Percentiles rank a stretch among this genome's conserved stretches.
Conservation (phyloP, 2,113 vertebrate species). For the Poecilia latipinna region DNA sequence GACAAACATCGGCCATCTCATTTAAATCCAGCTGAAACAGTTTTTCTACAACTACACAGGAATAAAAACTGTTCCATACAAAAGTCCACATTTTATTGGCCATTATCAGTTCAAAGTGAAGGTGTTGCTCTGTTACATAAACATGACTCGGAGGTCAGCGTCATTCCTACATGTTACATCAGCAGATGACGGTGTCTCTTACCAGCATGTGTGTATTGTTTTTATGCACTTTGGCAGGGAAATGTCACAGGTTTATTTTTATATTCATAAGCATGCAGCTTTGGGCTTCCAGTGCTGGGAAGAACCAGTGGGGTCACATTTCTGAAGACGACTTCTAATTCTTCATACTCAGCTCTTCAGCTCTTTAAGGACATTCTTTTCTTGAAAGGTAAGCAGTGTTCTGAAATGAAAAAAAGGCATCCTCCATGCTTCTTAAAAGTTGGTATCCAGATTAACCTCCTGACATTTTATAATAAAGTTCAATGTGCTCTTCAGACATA, state of each 20-base stretch:
- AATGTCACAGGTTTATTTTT: background rate
- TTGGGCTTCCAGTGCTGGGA: conserved; percentile 28
- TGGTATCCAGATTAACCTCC: background rate
- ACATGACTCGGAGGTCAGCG: conserved; percentile 19
- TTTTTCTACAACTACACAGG: background rate
- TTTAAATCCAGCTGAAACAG: background rate
- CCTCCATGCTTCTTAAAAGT: background rate
- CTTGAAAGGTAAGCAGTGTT: conserved; percentile 2
- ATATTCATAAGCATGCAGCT: background rate
- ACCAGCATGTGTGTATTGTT: conserved; percentile 17
- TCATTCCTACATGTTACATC: conserved; percentile 30
- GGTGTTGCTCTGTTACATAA: background rate
- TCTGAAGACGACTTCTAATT: conserved; percentile 8
- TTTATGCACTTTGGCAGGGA: conserved; percentile 10
- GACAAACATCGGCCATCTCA: background rate
- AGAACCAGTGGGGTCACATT: conserved; percentile 61
- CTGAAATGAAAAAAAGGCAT: conserved; percentile 19
- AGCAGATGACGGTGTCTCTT: conserved; percentile 13
- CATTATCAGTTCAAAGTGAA: background rate
- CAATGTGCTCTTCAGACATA: too few relatives aligned
- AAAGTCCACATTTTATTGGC: background rate
- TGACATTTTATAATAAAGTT: background rate
- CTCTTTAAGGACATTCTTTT: conserved; percentile 23
- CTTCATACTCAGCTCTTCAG: conserved; percentile 11
- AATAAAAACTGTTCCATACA: background rate